These are phyloP conservation scores for Atopsyche davidsoni DNA, from an alignment of 1,140 invertebrate genomes.

Conservation along the genomic window DNA sequence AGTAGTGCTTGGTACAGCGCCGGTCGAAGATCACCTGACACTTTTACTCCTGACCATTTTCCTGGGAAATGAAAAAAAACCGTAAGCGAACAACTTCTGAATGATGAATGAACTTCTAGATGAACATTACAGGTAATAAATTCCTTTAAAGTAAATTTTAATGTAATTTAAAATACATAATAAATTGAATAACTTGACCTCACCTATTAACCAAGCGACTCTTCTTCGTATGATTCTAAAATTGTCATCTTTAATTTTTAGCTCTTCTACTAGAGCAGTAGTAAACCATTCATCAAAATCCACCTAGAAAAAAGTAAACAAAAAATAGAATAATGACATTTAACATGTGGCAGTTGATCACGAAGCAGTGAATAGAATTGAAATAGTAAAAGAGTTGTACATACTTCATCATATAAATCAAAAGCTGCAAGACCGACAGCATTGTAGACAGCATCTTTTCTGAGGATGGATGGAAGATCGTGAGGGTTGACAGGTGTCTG, in stretches of 20 bases:
- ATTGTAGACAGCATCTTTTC: conserved; percentile 94
- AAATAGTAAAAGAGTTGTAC: conserved; percentile 16
- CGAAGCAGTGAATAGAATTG: neutral
- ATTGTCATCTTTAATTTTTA: conserved; percentile 75
- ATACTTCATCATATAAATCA: conserved; percentile 86
- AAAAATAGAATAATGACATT: conserved; percentile 10
- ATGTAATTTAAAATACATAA: neutral
- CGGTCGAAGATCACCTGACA: conserved; percentile 71
- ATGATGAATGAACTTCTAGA: too few relatives aligned
- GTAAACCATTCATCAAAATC: conserved; percentile 92
- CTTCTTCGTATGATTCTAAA: conserved; percentile 83
- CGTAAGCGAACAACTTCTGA: conserved; percentile 5
- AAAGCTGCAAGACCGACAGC: conserved; percentile 85
- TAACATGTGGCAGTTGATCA: conserved; percentile 9
- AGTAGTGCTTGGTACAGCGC: conserved; percentile 74
- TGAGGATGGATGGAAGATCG: conserved; percentile 70
- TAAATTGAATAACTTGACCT: conserved; percentile 18
- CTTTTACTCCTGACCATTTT: conserved; percentile 81
- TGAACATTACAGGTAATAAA: too few relatives aligned
- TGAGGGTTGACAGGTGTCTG: conserved; percentile 34
- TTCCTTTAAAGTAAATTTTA: neutral
- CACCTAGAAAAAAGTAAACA: conserved; percentile 46
- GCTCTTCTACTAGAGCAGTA: conserved; percentile 73
- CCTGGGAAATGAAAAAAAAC: conserved; percentile 39
- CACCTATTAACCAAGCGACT: conserved; percentile 80